phyloP scores from a whole-genome alignment of 2,113 vertebrate species.

The Varanus salvator region DNA sequence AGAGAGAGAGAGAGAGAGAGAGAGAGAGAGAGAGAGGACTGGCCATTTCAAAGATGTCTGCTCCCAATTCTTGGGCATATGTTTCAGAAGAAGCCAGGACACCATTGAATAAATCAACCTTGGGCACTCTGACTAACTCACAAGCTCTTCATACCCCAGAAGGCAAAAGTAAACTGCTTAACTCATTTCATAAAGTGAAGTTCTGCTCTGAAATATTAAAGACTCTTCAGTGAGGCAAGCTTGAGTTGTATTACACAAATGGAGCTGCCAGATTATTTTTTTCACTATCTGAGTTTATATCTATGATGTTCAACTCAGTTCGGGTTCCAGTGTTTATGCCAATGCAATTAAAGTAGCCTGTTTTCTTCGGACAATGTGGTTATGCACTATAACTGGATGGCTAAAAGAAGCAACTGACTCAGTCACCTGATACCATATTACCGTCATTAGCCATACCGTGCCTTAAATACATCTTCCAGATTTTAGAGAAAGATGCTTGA shows the following conservation, averaged over 20 bases:
- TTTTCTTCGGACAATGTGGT: constrained; percentile 13
- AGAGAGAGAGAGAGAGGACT: too few species aligned
- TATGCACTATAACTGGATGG: neutral
- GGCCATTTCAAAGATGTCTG: neutral
- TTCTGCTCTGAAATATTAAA: constrained; percentile 21
- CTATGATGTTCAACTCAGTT: neutral
- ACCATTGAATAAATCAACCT: neutral
- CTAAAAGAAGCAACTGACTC: neutral
- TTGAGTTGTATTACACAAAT: constrained; percentile 23
- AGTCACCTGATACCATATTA: neutral
- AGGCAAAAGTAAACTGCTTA: neutral
- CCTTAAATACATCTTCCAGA: neutral
- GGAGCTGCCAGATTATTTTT: neutral
- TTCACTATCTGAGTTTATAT: constrained; percentile 3
- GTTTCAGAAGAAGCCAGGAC: constrained; percentile 17
- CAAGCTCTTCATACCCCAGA: constrained; percentile 3
- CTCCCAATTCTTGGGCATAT: neutral
- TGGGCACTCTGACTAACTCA: constrained; percentile 1
- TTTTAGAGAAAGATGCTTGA: neutral
- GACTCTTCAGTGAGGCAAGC: constrained; percentile 3
- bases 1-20: too few species aligned
- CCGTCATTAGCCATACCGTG: neutral
- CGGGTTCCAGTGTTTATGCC: constrained; percentile 15
- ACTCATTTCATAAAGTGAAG: neutral
- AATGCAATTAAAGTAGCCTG: neutral